Conservation (phyloP, 2,113 vertebrate species). For the Gasterosteus nipponicus region DNA sequence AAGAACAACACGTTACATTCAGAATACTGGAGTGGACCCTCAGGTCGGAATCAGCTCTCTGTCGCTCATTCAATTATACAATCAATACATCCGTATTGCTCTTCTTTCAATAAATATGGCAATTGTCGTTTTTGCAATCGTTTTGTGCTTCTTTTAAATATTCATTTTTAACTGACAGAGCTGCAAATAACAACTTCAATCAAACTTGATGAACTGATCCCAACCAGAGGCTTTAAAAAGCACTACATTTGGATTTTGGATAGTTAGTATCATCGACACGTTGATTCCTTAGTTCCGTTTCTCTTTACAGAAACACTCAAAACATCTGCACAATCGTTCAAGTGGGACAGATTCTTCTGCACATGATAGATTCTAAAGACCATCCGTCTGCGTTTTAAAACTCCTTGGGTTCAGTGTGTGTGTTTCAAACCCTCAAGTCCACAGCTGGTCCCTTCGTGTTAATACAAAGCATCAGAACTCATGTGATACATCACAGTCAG, state of each 20-base stretch:
- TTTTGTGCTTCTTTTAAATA: conserved; percentile 44
- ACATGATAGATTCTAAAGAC: background rate
- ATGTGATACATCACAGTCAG: conserved; percentile 7
- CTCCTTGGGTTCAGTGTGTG: background rate
- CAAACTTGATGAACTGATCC: conserved; percentile 15
- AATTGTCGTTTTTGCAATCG: background rate
- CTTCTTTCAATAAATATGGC: background rate
- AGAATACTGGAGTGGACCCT: conserved; percentile 26
- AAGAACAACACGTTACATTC: conserved; percentile 63
- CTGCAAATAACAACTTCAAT: background rate
- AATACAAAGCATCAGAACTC: conserved; percentile 1
- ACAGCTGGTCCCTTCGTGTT: background rate
- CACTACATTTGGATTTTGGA: background rate
- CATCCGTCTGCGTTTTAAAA: background rate
- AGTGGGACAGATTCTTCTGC: conserved; percentile 23
- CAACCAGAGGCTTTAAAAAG: background rate
- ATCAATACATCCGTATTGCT: conserved; percentile 18
- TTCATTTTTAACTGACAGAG: background rate
- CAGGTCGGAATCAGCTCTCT: conserved; percentile 6
- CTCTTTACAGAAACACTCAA: background rate
- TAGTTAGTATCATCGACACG: background rate
- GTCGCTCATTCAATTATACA: background rate
- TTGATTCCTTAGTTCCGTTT: conserved; percentile 14
- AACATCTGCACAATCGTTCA: conserved; percentile 24
- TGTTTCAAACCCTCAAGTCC: conserved; percentile 8